phyloP scores from a whole-genome alignment of 1,140 invertebrate species.

The Doryteuthis pealeii region DNA sequence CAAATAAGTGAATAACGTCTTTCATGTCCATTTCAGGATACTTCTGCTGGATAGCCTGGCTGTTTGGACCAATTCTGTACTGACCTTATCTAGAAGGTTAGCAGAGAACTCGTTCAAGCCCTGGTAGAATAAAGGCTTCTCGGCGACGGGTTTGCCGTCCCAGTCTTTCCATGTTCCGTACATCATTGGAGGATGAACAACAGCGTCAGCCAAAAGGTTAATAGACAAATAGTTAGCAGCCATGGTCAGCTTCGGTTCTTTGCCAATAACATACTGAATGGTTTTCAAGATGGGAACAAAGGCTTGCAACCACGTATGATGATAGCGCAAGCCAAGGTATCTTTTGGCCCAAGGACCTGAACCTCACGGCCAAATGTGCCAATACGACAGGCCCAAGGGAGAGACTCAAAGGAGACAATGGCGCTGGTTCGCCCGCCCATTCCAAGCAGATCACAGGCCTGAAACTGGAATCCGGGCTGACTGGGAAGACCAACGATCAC shows the following conservation, averaged over 20 bases:
- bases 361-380: constrained; percentile 34
- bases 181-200: constrained; percentile 40
- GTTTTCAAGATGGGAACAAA: constrained; percentile 17
- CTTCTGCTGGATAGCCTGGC: constrained; percentile 28
- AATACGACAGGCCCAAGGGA: constrained; percentile 44
- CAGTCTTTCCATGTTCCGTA: constrained; percentile 37
- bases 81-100: constrained; percentile 30
- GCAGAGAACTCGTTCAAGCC: constrained; percentile 35
- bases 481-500: constrained; percentile 44
- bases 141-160: constrained; percentile 28
- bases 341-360: constrained; percentile 35
- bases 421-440: constrained; percentile 22
- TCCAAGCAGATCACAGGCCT: constrained; percentile 31
- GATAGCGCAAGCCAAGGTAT: constrained; percentile 29
- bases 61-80: constrained; percentile 32
- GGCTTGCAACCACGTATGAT: constrained; percentile 26
- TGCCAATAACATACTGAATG: constrained; percentile 34
- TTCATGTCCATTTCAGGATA: constrained; percentile 30
- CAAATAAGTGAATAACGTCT: constrained; percentile 35
- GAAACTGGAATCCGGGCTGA: constrained; percentile 45
- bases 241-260: constrained; percentile 26
- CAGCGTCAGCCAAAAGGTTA: constrained; percentile 34
- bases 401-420: constrained; percentile 32
- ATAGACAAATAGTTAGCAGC: constrained; percentile 36
- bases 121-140: constrained; percentile 45